These are phyloP conservation scores for Ochotona princeps DNA, from an alignment of 2,113 vertebrate genomes.

Conservation along the genomic window DNA sequence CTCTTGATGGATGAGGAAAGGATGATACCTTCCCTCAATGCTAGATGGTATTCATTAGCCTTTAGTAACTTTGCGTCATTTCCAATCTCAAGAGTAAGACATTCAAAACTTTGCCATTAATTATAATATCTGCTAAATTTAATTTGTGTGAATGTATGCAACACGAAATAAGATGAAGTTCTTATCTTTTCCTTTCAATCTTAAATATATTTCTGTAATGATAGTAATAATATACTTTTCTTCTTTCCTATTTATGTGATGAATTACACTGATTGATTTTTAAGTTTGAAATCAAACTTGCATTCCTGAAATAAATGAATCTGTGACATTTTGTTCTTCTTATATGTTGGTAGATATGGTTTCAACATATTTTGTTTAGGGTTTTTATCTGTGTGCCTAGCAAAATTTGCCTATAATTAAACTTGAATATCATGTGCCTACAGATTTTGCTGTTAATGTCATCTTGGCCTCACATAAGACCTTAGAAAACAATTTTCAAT, in stretches of 20 bases:
- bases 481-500: background rate
- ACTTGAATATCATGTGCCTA: conserved; percentile 8
- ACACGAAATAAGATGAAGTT: background rate
- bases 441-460: background rate
- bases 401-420: conserved; percentile 17
- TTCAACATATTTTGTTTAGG: background rate
- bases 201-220: background rate
- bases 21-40: background rate
- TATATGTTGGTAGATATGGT: background rate
- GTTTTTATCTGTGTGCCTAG: background rate
- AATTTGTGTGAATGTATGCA: background rate
- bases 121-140: background rate
- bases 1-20: background rate
- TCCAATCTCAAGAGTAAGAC: background rate
- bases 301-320: conserved; percentile 11
- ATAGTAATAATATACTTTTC: background rate
- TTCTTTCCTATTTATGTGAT: background rate
- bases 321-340: conserved; percentile 1
- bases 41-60: background rate
- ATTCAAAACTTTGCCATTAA: conserved; percentile 14
- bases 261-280: conserved; percentile 3
- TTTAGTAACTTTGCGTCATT: background rate
- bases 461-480: background rate
- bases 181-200: background rate
- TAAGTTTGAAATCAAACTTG: background rate